Base-by-base conservation (phyloP, 2,888 invertebrate genomes). In the Latheticus oryzae region DNA sequence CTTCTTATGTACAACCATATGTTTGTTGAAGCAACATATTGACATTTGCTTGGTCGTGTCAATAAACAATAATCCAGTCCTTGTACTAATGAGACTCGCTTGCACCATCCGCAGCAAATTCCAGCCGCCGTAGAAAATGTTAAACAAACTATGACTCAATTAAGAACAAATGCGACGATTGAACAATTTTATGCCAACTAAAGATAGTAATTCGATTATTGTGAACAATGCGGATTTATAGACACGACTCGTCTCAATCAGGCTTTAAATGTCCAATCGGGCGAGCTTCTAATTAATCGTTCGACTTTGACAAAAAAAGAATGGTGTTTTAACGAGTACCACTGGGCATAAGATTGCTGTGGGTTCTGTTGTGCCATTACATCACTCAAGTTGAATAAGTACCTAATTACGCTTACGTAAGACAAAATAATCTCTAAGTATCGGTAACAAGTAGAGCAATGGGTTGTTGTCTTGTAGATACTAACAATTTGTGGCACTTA, bases 391-490 rank as follows among this genome's bases (percentile, higher is more conserved):
- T 62, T 65, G 63, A 67, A 66, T 66, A 69, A 67, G 66, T 63
- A 69, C 67, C 68, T 67, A 69, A 69, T 69, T 69, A 69, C 61
- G 59, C 61, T 65, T 67, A 65, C 66, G 66, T 65, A 69, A 69
- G 61, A 63, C 58, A 62, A 60, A 66, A 67, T 65, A 65, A 62
- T 66, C 64, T 60, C 58, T 42, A 60, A 60, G 64, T 68, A 66
- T 66, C 66, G 60, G 64, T 66, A 69, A 66, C 68, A 69, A 67
- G 62, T 67, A 62, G 68, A 63, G 67, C 67, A 66, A 63, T 65
- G 56, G 65, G 53, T 62, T 60, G 60, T 63, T 61, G 60, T 58
- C 58, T 64, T 64, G 58, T 60, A 66, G 60, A 61, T 62, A 64
- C 64, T 65, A 64, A 65, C 65, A 67, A 67, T 67, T 66, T 66